Conservation (phyloP, 2,797 vertebrate species). For the Hypotaenidia okinawae region DNA sequence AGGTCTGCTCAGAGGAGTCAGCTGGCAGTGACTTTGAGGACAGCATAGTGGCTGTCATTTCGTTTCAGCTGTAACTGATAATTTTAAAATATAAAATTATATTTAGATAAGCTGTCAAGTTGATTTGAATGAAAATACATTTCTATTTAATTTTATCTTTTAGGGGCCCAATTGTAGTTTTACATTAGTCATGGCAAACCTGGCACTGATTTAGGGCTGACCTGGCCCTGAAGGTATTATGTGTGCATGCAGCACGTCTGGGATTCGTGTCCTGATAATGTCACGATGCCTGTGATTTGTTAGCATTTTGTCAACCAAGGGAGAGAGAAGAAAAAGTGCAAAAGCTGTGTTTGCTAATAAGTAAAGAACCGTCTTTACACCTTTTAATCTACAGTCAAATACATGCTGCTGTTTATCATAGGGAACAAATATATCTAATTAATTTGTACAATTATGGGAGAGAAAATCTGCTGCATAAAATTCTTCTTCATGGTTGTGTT, state of each 20-base stretch:
- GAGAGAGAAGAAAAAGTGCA: conserved; percentile 8
- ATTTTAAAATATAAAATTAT: conserved; percentile 1
- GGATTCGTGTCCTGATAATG: background rate
- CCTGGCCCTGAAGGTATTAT: background rate
- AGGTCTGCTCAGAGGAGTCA: background rate
- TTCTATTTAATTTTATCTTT: conserved; percentile 24
- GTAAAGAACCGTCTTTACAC: conserved; percentile 34
- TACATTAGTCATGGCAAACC: background rate
- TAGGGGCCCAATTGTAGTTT: background rate
- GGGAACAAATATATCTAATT: conserved; percentile 47
- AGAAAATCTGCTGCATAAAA: conserved; percentile 27
- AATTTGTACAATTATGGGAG: conserved; percentile 34
- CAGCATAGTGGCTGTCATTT: background rate
- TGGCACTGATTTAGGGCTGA: background rate
- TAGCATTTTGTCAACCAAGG: conserved; percentile 8
- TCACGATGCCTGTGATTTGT: background rate
- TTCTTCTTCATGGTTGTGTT: conserved; percentile 25
- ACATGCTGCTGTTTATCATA: conserved; percentile 53
- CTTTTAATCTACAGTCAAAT: conserved; percentile 51
- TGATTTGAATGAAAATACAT: conserved; percentile 13
- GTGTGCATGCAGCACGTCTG: background rate
- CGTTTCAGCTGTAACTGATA: background rate
- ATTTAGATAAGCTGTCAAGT: conserved; percentile 7
- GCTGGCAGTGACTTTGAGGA: background rate
- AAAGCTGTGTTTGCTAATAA: conserved; percentile 44